These are phyloP conservation scores for Octodonta nipae DNA, from an alignment of 2,888 invertebrate genomes.

Conservation along the genomic window DNA sequence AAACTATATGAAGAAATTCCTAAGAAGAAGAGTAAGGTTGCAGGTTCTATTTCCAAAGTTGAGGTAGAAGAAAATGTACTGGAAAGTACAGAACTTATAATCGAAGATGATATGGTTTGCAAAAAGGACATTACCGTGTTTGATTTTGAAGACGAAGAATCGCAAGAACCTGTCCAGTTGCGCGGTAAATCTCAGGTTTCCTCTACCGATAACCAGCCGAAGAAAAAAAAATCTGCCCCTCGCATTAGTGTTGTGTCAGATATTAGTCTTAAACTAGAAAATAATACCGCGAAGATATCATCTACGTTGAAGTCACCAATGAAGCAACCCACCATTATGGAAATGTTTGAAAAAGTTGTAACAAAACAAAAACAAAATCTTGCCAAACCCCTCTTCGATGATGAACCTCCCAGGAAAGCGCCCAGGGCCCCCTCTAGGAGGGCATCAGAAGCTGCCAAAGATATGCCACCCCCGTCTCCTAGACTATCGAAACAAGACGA, in stretches of 20 bases:
- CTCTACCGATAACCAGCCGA: not conserved
- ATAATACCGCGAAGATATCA: not conserved
- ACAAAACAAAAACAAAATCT: constrained; percentile 7
- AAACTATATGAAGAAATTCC: too few relatives aligned
- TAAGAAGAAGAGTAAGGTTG: too few relatives aligned
- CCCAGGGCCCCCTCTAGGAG: not conserved
- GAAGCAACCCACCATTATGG: constrained; percentile 14
- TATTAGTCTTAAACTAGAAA: not conserved
- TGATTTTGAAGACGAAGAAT: constrained; percentile 15
- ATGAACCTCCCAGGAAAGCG: not conserved
- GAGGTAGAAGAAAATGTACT: too few relatives aligned
- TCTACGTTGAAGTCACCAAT: constrained; percentile 11
- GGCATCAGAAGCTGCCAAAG: not conserved
- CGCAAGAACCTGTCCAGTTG: too few relatives aligned
- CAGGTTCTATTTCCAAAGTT: too few relatives aligned
- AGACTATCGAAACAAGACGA: not conserved
- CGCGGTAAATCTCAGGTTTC: too few relatives aligned
- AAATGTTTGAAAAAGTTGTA: constrained; percentile 13
- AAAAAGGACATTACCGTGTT: constrained; percentile 12
- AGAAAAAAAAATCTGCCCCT: not conserved
- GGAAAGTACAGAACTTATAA: too few relatives aligned
- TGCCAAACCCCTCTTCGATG: not conserved
- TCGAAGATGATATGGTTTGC: too few relatives aligned
- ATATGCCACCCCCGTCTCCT: not conserved
- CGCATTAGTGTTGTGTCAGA: not conserved